Base-by-base conservation (phyloP, 2,888 invertebrate species). In the Aporophyla lueneburgensis region DNA sequence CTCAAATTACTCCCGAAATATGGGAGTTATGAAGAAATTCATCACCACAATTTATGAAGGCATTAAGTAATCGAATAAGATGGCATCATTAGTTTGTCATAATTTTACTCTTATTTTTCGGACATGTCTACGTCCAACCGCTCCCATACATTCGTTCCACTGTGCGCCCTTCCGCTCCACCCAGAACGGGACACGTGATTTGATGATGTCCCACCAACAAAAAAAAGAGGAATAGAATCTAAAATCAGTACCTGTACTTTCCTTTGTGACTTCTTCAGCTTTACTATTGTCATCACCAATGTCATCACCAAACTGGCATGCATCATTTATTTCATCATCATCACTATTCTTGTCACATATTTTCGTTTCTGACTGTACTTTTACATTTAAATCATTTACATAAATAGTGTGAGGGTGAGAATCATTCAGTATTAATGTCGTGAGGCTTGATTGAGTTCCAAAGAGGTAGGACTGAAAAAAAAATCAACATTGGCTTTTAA, bases 381-480 rank as follows among this genome's bases (percentile, higher is more conserved):
- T 78, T 4, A 69, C 58, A n/a, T 75, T 77, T 14, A 69, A 61
- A 71, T 88, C 85, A 1, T 82, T 80, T 0, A 89, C 43, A 12
- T 88, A 86, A 19, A 87, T 67, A 5, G 79, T 84, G 40, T 87
- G 77, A 0, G 74, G 71, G 27, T 89, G 73, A 2, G 70, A 62
- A 24, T 89, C 85, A 19, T 80, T 89, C 1, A 87, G 5, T 16
- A 77, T 82, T 7, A 84, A 54, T 7, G 85, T 87, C 65, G 83
- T 78, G 2, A 90, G 63, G 2, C 27, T 84, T 19, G 90, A 90
- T 21, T 88, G 74, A 2, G 86, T 63, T 1, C 78, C 84, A 19
- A 65, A 76, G 10, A 80, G 46, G 46, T 66, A 70, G 7, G 24
- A 69, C 91, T 91, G 89, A 54, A 89, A 89, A 59, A 56, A 21